These are phyloP conservation scores for Eudyptes chrysolophus DNA, from an alignment of 2,113 vertebrate genomes.

Conservation along the genomic window DNA sequence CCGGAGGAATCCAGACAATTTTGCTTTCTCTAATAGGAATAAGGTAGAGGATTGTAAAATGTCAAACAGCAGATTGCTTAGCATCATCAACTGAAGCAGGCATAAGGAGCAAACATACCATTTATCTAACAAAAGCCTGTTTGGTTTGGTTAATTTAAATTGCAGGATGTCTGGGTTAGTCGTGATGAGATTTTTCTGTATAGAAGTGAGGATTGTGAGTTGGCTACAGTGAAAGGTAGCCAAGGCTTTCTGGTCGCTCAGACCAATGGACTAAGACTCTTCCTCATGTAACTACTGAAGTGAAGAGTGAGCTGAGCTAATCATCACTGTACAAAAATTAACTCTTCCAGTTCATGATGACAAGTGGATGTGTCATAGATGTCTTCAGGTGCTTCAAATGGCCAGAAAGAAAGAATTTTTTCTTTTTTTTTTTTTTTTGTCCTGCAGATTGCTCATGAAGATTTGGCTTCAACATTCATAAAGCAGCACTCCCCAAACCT, in stretches of 20 bases:
- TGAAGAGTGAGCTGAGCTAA: background rate
- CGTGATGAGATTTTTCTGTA: background rate
- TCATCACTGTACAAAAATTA: background rate
- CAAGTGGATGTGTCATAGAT: no score
- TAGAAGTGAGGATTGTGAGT: background rate
- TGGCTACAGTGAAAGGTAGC: background rate
- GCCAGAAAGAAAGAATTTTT: background rate
- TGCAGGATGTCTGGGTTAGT: background rate
- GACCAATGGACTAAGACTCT: background rate
- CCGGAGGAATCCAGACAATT: slow-evolving; percentile 68
- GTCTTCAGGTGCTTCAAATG: background rate
- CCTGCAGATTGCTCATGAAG: background rate
- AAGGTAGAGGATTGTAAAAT: slow-evolving; percentile 59
- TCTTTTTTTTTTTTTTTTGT: background rate
- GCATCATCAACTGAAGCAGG: slow-evolving; percentile 14
- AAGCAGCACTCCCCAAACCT: background rate
- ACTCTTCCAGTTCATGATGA: background rate
- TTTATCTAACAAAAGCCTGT: slow-evolving; percentile 36
- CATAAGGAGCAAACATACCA: background rate
- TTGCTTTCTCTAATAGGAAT: slow-evolving; percentile 64
- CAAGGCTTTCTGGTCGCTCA: background rate
- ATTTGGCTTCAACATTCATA: background rate
- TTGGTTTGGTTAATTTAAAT: slow-evolving; percentile 40
- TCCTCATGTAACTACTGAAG: background rate
- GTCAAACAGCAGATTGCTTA: slow-evolving; percentile 34